Evolutionary conservation across 1,140 invertebrate species (phyloP).

Genomic region (Drosophila sp.): DNA sequence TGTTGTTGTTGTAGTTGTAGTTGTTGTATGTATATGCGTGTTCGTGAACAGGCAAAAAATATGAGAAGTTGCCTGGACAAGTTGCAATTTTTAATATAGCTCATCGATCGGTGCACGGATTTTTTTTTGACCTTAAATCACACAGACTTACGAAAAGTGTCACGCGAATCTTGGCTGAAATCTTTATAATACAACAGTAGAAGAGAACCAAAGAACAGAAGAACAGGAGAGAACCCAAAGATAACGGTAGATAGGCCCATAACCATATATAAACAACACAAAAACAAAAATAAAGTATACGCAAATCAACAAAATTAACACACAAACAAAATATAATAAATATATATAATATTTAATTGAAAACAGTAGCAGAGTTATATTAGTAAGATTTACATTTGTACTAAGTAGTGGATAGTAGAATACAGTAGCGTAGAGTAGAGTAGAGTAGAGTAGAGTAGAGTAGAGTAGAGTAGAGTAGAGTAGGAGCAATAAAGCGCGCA

Average conservation of each 20-base stretch:
- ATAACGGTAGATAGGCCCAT: conserved; percentile 33
- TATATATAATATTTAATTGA: conserved; percentile 28
- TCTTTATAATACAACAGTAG: conserved; percentile 71
- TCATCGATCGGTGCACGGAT: conserved; percentile 10
- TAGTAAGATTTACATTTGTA: conserved; percentile 30
- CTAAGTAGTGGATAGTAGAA: conserved; percentile 30
- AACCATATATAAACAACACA: conserved; percentile 32
- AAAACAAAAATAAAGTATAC: conserved; percentile 45
- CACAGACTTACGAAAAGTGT: conserved; percentile 52
- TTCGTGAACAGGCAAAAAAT: conserved; percentile 26
- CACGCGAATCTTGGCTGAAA: conserved; percentile 64
- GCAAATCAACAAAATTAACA: conserved; percentile 15
- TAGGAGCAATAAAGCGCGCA: conserved; percentile 67
- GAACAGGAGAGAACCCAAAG: conserved; percentile 14
- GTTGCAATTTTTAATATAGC: conserved; percentile 16
- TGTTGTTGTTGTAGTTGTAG: conserved; percentile 8
- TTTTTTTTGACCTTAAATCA: conserved; percentile 22
- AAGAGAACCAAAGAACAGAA: conserved; percentile 38
- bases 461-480: conserved; percentile 34
- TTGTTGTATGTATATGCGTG: conserved; percentile 37
- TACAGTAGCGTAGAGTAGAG: conserved; percentile 34
- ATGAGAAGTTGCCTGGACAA: conserved; percentile 9
- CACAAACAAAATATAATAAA: conserved; percentile 26
- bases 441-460: conserved; percentile 25
- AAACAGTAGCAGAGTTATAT: conserved; percentile 46